These are phyloP conservation scores for Threskiornis aethiopicus DNA, from an alignment of 2,797 vertebrate genomes.

Conservation along the genomic window DNA sequence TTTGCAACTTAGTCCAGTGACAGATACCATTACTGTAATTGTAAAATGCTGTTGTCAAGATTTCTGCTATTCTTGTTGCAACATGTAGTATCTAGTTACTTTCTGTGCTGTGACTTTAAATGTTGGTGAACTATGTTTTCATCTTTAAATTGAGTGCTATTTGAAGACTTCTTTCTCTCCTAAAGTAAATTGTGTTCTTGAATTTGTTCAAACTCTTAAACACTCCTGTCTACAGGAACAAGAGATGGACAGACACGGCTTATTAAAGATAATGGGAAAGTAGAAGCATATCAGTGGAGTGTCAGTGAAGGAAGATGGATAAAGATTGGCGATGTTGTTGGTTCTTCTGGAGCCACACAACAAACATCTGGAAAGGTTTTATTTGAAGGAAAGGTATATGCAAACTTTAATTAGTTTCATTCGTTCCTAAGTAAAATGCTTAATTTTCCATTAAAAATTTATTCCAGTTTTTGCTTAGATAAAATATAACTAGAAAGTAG, in stretches of 20 bases:
- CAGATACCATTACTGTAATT: fast-evolving
- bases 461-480: not conserved
- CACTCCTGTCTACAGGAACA: conserved; percentile 79
- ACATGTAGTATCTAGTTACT: not conserved
- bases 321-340: conserved; percentile 97
- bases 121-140: not conserved
- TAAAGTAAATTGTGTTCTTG: not conserved
- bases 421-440: not conserved
- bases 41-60: not conserved
- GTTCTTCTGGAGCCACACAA: conserved; percentile 88
- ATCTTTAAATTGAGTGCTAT: not conserved
- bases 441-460: not conserved
- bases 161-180: not conserved
- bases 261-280: conserved; percentile 87
- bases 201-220: not conserved
- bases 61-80: not conserved
- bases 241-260: conserved; percentile 95
- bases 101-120: not conserved
- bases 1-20: not conserved
- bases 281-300: conserved; percentile 98
- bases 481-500: not conserved
- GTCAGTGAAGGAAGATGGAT: conserved; percentile 88
- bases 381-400: conserved; percentile 95
- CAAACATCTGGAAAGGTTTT: conserved; percentile 90
- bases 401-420: not conserved